Conservation (phyloP, 1,140 invertebrate species). For the Agrypnia vestita region DNA sequence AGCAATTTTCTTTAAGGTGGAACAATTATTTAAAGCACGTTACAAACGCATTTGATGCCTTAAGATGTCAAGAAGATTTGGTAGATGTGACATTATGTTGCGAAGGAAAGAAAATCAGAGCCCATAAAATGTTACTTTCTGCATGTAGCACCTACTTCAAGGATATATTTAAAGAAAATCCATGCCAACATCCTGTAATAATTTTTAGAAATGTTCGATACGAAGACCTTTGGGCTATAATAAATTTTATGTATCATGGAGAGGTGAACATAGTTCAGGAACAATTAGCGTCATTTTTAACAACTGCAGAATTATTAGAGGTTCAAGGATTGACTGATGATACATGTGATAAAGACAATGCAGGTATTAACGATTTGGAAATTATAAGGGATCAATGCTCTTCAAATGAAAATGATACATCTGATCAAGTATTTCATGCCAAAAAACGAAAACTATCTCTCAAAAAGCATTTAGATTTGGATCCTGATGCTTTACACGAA, state of each 20-base stretch:
- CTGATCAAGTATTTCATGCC: not conserved
- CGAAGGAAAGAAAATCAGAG: slow-evolving; percentile 86
- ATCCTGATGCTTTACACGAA: slow-evolving; percentile 12
- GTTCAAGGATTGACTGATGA: slow-evolving; percentile 87
- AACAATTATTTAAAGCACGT: slow-evolving; percentile 71
- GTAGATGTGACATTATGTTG: slow-evolving; percentile 89
- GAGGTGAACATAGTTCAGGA: slow-evolving; percentile 94
- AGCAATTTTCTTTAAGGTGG: slow-evolving; percentile 64
- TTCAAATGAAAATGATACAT: slow-evolving; percentile 12
- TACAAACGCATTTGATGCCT: slow-evolving; percentile 56
- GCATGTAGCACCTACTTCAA: slow-evolving; percentile 89
- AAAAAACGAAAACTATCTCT: slow-evolving; percentile 51
- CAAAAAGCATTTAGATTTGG: slow-evolving; percentile 26
- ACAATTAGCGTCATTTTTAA: slow-evolving; percentile 88
- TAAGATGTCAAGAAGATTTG: slow-evolving; percentile 48
- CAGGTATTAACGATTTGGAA: slow-evolving; percentile 63
- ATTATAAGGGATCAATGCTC: slow-evolving; percentile 3
- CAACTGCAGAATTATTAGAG: slow-evolving; percentile 90
- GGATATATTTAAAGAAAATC: slow-evolving; percentile 88
- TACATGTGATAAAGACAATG: slow-evolving; percentile 63
- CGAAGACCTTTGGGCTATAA: slow-evolving; percentile 85
- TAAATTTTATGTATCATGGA: slow-evolving; percentile 91
- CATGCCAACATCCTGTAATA: slow-evolving; percentile 89
- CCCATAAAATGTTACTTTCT: slow-evolving; percentile 89
- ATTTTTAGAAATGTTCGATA: slow-evolving; percentile 89